Evolutionary conservation across 1,140 invertebrate genomes (phyloP).

Genomic region (Pararge aegeria): DNA sequence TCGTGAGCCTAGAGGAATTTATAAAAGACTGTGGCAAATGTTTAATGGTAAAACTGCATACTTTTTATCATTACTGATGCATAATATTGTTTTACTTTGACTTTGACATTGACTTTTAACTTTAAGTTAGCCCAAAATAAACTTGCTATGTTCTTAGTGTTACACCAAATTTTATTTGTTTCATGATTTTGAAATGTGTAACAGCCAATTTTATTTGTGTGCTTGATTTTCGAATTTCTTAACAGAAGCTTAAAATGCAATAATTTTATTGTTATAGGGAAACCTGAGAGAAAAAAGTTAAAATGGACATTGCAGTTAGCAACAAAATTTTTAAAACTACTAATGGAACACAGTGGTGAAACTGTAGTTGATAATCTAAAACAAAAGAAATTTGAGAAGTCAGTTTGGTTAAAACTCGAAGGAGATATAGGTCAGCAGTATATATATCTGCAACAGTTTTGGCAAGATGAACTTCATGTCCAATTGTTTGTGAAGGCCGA

Average conservation of each 20-base stretch:
- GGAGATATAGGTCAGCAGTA: conserved; percentile 50
- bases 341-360: conserved; percentile 44
- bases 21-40: conserved; percentile 43
- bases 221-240: background rate
- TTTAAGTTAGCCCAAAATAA: too few species aligned
- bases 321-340: conserved; percentile 47
- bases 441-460: conserved; percentile 48
- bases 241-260: too few species aligned
- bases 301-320: conserved; percentile 53
- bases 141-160: too few species aligned
- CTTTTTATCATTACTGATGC: conserved; percentile 12
- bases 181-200: too few species aligned
- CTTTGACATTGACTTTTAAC: too few species aligned
- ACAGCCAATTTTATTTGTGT: too few species aligned
- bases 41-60: conserved; percentile 41
- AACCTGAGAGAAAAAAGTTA: conserved; percentile 39
- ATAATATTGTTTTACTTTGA: too few species aligned
- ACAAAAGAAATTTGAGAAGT: conserved; percentile 47
- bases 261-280: conserved; percentile 41
- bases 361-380: conserved; percentile 48
- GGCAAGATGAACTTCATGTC: conserved; percentile 49
- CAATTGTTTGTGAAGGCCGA: conserved; percentile 55
- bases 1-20: conserved; percentile 55
- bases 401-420: conserved; percentile 51
- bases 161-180: too few species aligned